phyloP scores from a whole-genome alignment of 2,797 vertebrate genomes.

The Oryzias sinensis region DNA sequence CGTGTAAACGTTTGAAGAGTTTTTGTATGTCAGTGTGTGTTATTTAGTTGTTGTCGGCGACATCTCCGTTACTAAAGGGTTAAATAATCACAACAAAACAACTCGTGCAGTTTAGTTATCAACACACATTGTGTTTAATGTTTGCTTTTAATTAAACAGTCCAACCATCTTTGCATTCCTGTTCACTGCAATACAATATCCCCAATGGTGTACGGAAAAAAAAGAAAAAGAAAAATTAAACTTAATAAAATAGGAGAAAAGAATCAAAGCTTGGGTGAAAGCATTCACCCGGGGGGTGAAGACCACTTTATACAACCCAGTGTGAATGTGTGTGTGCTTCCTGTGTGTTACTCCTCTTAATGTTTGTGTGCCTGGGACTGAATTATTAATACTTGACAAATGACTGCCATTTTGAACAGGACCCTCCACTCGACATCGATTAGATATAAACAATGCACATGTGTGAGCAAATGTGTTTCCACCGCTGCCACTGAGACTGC shows the following conservation, averaged over 20 bases:
- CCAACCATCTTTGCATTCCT: neutral
- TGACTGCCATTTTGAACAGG: slow-evolving; percentile 69
- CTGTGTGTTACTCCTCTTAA: slow-evolving; percentile 6
- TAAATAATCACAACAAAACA: too few species aligned
- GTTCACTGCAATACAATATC: slow-evolving; percentile 5
- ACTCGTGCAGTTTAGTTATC: too few species aligned
- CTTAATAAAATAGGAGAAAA: slow-evolving; percentile 3
- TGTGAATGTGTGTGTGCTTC: neutral
- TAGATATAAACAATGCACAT: slow-evolving; percentile 71
- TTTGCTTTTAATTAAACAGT: too few species aligned
- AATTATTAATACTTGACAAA: slow-evolving; percentile 81
- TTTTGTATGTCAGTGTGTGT: too few species aligned
- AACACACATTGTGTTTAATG: too few species aligned
- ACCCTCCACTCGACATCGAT: slow-evolving; percentile 64
- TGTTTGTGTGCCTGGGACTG: slow-evolving; percentile 44
- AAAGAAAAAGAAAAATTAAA: slow-evolving; percentile 21
- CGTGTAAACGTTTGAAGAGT: too few species aligned
- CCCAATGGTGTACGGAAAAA: slow-evolving; percentile 24
- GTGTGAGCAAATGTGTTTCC: slow-evolving; percentile 64
- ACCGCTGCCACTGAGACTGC: slow-evolving; percentile 36
- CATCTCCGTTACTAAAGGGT: too few species aligned
- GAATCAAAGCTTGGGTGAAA: slow-evolving; percentile 33
- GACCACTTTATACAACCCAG: slow-evolving; percentile 28
- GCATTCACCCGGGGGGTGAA: slow-evolving; percentile 46
- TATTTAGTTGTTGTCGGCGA: too few species aligned